Evolutionary conservation across 2,888 invertebrate species (phyloP), one percentile per base, ranked within the genome.

Genomic region (Phyto melanocephala): DNA sequence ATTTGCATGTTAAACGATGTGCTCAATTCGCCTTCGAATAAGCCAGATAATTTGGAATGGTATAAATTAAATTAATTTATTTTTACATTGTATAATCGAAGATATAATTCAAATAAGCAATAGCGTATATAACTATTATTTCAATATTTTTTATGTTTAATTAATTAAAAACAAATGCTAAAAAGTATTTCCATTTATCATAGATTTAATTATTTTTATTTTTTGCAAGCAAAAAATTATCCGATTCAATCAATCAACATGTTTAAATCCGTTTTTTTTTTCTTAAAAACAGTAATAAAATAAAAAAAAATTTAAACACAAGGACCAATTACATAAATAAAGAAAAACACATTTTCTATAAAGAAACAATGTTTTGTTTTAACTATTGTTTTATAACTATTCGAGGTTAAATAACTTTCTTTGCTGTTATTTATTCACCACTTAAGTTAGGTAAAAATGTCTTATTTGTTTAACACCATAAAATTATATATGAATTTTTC

Each of bases 1-100:
- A 95, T 97, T 91, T 95, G 96, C 89, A 96, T 97, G 90, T 93
- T 97, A 90, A 96, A 96, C 88, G 96, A 95, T 92, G 97, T 97
- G 90, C 96, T 97, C 92, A 96, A 96, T 92, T 95, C 97, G 86
- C 94, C 96, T 88, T 94, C 95, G 89, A 95, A 94, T 92, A 97
- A 96, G 93, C 94, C 96, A 86, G 90, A 91, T 85, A 90, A 90
- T 86, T 89, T 90, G 88, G 90, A 91, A 87, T 91, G 90, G 90
- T 91, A 91, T 89, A 91, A 91, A 88, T 89, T 91, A 86, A 90
- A 90, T 87, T 90, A 87, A 89, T 80, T 71, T 80, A 79, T 79
- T 77, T 77, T 67, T 56, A 28, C 75, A 58, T 79, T 82, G 71
- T 78, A 78, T 81, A 60, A 58, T 71, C 50, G 52, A 71, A 45